Evolutionary conservation across 1,140 invertebrate genomes (phyloP).

Genomic region (Cyrtorhinus lividipennis): DNA sequence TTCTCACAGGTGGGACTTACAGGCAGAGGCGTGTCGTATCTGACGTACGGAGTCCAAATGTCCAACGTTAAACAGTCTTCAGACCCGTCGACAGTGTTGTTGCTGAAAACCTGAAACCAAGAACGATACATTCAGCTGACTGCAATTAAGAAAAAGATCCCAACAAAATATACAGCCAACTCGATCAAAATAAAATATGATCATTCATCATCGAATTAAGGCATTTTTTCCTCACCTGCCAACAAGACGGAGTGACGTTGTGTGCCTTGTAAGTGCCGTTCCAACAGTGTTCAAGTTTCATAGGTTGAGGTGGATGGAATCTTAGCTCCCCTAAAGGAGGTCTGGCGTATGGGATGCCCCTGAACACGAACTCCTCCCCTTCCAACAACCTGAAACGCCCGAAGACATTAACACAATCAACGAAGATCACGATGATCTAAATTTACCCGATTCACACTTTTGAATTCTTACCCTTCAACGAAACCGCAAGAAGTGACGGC

Average conservation of each 20-base stretch:
- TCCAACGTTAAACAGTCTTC: slow-evolving; percentile 96
- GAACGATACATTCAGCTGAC: no score
- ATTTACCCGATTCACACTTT: neutral
- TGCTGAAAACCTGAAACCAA: slow-evolving; percentile 33
- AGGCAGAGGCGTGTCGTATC: slow-evolving; percentile 20
- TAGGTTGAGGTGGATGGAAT: slow-evolving; percentile 77
- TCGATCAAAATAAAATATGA: no score
- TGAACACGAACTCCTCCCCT: slow-evolving; percentile 63
- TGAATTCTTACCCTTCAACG: slow-evolving; percentile 48
- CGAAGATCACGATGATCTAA: slow-evolving; percentile 27
- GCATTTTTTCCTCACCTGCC: slow-evolving; percentile 37
- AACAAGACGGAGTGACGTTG: slow-evolving; percentile 45
- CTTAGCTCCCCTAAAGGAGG: slow-evolving; percentile 67
- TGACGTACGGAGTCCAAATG: slow-evolving; percentile 64
- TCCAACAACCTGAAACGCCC: slow-evolving; percentile 40
- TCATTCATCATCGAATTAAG: no score
- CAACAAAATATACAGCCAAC: no score
- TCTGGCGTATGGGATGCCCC: slow-evolving; percentile 91
- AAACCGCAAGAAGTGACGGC: slow-evolving; percentile 60
- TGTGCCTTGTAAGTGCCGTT: slow-evolving; percentile 54
- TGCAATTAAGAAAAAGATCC: no score
- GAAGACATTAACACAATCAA: neutral
- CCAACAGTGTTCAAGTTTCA: slow-evolving; percentile 61
- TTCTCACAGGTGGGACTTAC: no score
- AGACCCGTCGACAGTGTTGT: slow-evolving; percentile 45